phyloP scores from a whole-genome alignment of 1,140 invertebrate species.

The Dendroctonus valens region DNA sequence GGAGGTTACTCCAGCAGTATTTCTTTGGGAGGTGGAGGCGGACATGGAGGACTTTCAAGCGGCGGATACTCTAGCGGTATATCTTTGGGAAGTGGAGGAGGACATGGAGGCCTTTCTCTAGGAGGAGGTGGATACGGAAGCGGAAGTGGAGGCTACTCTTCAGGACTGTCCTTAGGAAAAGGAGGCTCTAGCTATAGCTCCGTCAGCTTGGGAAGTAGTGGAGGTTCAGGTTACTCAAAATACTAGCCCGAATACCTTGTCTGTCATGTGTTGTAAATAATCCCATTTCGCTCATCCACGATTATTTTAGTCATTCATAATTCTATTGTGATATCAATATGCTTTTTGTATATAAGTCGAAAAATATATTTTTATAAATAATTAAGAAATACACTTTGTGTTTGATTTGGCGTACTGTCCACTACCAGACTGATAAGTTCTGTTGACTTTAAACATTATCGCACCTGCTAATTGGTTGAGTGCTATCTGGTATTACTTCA shows the following conservation, averaged over 20 bases:
- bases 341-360: constrained; percentile 17
- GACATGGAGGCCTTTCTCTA: background rate
- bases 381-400: background rate
- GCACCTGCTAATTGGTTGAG: no score
- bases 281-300: background rate
- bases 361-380: constrained; percentile 5
- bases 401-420: no score
- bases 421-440: no score
- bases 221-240: constrained; percentile 26
- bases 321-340: constrained; percentile 23
- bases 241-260: constrained; percentile 2
- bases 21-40: background rate
- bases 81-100: background rate
- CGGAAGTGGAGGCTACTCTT: constrained; percentile 10
- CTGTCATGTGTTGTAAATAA: background rate
- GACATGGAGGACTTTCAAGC: background rate
- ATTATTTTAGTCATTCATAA: background rate
- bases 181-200: constrained; percentile 23
- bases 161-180: constrained; percentile 19
- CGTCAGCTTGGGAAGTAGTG: constrained; percentile 18
- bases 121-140: no score
- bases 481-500: no score
- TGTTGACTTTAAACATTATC: no score
- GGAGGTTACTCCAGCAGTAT: no score
- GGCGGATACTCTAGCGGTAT: no score